Percentiles rank a stretch among this genome's conserved stretches.
Evolutionary conservation across 2,113 vertebrate species (phyloP).

Genomic region (Tapirus terrestris): DNA sequence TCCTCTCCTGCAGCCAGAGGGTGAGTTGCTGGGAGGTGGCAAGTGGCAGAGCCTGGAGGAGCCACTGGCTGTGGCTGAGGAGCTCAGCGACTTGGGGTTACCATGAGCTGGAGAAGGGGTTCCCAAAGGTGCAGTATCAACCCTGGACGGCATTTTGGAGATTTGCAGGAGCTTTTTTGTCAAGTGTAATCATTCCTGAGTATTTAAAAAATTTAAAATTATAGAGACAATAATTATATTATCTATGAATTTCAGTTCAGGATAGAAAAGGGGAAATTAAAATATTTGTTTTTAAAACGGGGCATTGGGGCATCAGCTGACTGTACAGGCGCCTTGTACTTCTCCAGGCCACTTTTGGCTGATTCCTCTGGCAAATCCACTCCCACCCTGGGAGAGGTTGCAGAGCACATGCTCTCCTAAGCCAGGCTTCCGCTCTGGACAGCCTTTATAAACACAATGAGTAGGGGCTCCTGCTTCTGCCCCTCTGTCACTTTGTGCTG

Average conservation of each 20-base stretch:
- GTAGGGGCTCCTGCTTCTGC: background rate
- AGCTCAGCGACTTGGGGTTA: background rate
- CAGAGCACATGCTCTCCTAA: accelerated
- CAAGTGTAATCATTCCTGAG: background rate
- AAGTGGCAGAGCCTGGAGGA: background rate
- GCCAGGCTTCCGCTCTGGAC: background rate
- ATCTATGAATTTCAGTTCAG: background rate
- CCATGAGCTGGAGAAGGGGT: background rate
- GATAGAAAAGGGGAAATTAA: background rate
- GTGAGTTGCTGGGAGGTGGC: conserved; percentile 34
- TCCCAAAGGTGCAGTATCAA: background rate
- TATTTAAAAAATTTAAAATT: background rate
- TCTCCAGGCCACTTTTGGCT: background rate
- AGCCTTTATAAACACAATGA: background rate
- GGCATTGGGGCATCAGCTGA: background rate
- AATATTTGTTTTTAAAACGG: background rate
- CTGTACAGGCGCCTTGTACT: background rate
- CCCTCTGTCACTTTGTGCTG: background rate
- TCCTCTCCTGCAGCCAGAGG: background rate
- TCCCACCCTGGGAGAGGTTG: background rate
- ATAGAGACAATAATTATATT: background rate
- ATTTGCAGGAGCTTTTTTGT: background rate
- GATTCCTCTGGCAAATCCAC: accelerated
- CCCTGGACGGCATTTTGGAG: background rate
- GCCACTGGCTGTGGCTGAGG: background rate